These are phyloP conservation scores for Spheniscus mendiculus DNA, from an alignment of 2,113 vertebrate species.

Conservation along the genomic window DNA sequence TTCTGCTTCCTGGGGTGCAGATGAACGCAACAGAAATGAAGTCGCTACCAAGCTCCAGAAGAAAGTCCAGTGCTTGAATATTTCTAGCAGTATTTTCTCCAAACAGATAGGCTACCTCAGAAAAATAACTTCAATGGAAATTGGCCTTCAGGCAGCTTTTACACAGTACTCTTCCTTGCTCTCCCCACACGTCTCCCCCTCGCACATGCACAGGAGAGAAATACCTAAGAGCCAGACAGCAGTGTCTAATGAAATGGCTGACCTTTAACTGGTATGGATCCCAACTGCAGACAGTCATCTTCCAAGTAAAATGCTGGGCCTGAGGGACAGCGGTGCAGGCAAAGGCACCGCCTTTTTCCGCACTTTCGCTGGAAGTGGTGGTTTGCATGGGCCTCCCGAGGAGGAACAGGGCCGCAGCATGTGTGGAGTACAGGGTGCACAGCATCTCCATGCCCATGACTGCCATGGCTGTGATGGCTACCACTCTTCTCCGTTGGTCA, in stretches of 20 bases:
- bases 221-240: not conserved
- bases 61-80: not conserved
- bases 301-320: not conserved
- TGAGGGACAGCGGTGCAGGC: too few relatives aligned
- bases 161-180: not conserved
- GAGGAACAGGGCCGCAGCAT: not conserved
- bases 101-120: not conserved
- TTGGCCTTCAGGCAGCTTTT: not conserved
- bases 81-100: not conserved
- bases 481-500: not conserved
- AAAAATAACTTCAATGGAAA: not conserved
- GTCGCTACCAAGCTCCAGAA: not conserved
- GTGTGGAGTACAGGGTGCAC: not conserved
- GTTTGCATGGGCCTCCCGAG: accelerated
- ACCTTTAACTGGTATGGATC: not conserved
- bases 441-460: not conserved
- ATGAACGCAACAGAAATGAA: not conserved
- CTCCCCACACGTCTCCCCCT: not conserved
- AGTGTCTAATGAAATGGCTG: not conserved
- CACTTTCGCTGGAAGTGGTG: not conserved
- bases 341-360: not conserved
- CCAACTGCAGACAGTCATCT: not conserved
- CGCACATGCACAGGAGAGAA: not conserved
- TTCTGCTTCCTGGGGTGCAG: not conserved
- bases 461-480: not conserved